A percentile compares a stretch with the other conserved stretches of the same genome.
Evolutionary conservation across 2,113 vertebrate species (phyloP).

Genomic region (Alligator mississippiensis): DNA sequence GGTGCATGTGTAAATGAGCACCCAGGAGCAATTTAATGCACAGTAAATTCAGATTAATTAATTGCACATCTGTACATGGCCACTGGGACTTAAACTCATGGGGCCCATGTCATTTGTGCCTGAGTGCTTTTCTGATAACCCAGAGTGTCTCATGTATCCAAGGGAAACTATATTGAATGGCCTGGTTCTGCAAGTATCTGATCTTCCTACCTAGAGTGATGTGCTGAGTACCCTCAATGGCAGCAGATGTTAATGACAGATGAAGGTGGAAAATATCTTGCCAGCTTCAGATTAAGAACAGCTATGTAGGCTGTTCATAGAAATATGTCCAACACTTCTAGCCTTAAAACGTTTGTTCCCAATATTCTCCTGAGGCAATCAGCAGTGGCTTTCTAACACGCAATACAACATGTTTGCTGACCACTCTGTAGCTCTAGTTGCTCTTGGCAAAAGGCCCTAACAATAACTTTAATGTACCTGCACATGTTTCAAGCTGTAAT

Average conservation of each 20-base stretch:
- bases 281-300: too few relatives aligned
- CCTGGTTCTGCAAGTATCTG: background rate
- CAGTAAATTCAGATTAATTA: too few relatives aligned
- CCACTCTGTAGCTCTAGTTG: background rate
- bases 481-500: background rate
- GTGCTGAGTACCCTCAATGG: fast-evolving
- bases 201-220: background rate
- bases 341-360: background rate
- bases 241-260: too few relatives aligned
- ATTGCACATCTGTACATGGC: too few relatives aligned
- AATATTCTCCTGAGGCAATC: background rate
- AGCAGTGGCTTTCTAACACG: background rate
- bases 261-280: too few relatives aligned
- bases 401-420: background rate
- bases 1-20: too few relatives aligned
- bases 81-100: too few relatives aligned
- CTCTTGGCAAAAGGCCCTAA: background rate
- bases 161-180: background rate
- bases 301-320: too few relatives aligned
- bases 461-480: background rate
- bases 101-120: too few relatives aligned
- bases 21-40: too few relatives aligned
- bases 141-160: background rate
- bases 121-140: too few relatives aligned
- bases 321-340: background rate